phyloP scores from a whole-genome alignment of 2,888 invertebrate species.

The Meiosimyza decipiens region DNA sequence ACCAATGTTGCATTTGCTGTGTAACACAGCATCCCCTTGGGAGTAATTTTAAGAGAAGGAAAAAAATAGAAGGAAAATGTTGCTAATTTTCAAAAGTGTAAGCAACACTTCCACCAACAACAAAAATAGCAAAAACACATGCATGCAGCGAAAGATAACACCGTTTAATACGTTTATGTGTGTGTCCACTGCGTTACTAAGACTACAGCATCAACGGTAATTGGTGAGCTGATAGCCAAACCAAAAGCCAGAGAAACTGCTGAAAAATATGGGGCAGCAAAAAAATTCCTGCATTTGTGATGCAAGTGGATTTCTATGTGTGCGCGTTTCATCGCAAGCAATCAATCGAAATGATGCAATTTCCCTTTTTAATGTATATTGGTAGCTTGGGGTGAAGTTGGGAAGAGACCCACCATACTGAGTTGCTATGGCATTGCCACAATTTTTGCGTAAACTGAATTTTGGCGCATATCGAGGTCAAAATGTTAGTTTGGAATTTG shows the following conservation, averaged over 20 bases:
- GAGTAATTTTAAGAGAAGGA: conserved; percentile 7
- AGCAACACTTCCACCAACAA: background rate
- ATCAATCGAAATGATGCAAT: conserved; percentile 59
- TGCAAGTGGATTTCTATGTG: too few relatives aligned
- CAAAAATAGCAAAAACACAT: conserved; percentile 11
- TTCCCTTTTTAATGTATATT: conserved; percentile 55
- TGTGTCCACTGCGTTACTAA: background rate
- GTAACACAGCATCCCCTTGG: conserved; percentile 1
- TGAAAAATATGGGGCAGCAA: background rate
- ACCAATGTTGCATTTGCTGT: background rate
- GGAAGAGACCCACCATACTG: background rate
- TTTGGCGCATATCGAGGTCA: background rate
- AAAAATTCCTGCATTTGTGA: too few relatives aligned
- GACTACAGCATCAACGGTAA: too few relatives aligned
- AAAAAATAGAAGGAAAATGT: background rate
- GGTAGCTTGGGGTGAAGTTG: conserved; percentile 2
- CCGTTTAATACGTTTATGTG: background rate
- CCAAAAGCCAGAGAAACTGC: background rate
- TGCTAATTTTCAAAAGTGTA: conserved; percentile 26
- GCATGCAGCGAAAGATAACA: too few relatives aligned
- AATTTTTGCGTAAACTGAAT: background rate
- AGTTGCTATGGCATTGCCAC: background rate
- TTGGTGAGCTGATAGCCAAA: background rate
- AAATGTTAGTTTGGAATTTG: background rate
- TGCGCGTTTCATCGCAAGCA: conserved; percentile 23